These are phyloP conservation scores for Ectropis grisescens DNA, from an alignment of 1,140 invertebrate species.

Conservation along the genomic window DNA sequence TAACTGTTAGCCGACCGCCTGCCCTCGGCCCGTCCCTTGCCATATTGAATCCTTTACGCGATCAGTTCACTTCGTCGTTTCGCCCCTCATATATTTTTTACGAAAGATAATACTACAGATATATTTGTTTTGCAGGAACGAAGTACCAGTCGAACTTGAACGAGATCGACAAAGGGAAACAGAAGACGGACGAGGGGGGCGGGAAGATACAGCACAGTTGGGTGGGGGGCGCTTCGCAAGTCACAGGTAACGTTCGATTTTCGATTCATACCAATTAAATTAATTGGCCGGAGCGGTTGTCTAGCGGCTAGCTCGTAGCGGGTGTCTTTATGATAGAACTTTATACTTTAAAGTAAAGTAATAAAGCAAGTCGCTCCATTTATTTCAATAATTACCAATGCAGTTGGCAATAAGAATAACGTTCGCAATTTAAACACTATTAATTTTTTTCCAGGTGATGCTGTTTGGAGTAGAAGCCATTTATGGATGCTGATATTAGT, in stretches of 20 bases:
- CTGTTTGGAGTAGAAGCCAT: slow-evolving; percentile 37
- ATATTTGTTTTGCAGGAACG: slow-evolving; percentile 30
- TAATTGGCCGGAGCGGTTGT: too few relatives aligned
- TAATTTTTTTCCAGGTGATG: too few relatives aligned
- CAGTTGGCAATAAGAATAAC: too few relatives aligned
- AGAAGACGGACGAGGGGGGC: slow-evolving; percentile 60
- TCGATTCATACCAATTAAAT: too few relatives aligned
- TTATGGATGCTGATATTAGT: slow-evolving; percentile 22
- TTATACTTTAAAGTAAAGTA: too few relatives aligned
- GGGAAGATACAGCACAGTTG: slow-evolving; percentile 61
- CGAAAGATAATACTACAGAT: neutral
- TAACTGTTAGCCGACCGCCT: slow-evolving; percentile 42
- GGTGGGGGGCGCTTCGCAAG: slow-evolving; percentile 56
- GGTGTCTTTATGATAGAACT: too few relatives aligned
- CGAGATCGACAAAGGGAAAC: slow-evolving; percentile 62
- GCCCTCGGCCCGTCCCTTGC: slow-evolving; percentile 29
- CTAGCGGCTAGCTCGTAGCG: too few relatives aligned
- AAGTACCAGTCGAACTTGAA: slow-evolving; percentile 63
- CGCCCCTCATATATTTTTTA: slow-evolving; percentile 1
- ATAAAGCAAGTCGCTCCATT: too few relatives aligned
- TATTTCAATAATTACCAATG: too few relatives aligned
- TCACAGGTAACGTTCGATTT: slow-evolving; percentile 60
- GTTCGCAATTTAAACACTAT: too few relatives aligned
- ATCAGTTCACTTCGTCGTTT: slow-evolving; percentile 27
- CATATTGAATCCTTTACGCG: slow-evolving; percentile 55